phyloP scores from a whole-genome alignment of 2,888 invertebrate genomes.

The Drosophila mulleri region DNA sequence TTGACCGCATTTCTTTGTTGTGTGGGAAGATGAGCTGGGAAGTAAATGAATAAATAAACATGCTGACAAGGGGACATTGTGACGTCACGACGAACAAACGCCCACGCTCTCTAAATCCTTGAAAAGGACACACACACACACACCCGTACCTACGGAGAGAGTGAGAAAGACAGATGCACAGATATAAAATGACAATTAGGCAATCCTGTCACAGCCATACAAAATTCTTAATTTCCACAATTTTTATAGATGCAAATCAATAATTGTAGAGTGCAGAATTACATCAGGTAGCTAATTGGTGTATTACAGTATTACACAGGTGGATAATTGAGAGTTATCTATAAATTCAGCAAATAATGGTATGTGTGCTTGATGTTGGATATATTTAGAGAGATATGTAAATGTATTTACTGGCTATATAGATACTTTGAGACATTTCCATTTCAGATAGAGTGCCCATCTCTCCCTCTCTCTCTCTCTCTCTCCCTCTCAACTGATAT shows the following conservation, averaged over 20 bases:
- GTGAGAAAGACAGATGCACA: not conserved
- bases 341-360: too few relatives aligned
- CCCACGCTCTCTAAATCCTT: conserved; percentile 1
- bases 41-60: conserved; percentile 53
- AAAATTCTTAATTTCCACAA: conserved; percentile 14
- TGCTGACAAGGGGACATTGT: conserved; percentile 27
- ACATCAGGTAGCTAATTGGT: not conserved
- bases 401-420: not conserved
- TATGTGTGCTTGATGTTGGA: not conserved
- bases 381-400: not conserved
- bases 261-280: not conserved
- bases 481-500: too few relatives aligned
- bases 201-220: conserved; percentile 23
- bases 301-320: not conserved
- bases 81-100: conserved; percentile 26
- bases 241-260: conserved; percentile 6
- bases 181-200: conserved; percentile 38
- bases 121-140: conserved; percentile 8
- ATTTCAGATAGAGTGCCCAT: too few relatives aligned
- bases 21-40: not conserved
- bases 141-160: not conserved
- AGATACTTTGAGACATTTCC: too few relatives aligned
- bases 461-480: too few relatives aligned
- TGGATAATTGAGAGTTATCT: not conserved
- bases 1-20: conserved; percentile 16